A percentile compares a stretch with the other conserved stretches of the same genome.
phyloP scores from a whole-genome alignment of 2,888 invertebrate species.

The Melanchra persicariae region DNA sequence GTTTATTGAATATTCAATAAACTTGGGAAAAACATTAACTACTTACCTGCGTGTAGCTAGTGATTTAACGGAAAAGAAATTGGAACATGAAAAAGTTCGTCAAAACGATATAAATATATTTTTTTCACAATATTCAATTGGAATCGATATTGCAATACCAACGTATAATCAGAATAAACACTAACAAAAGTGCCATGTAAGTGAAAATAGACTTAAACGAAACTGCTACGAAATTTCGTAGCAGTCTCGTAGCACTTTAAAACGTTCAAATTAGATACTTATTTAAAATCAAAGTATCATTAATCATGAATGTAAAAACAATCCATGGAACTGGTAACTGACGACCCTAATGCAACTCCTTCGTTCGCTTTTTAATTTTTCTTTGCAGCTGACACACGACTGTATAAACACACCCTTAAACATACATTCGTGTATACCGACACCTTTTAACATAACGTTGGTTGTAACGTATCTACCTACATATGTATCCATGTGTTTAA shows the following conservation, averaged over 20 bases:
- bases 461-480: slow-evolving; percentile 20
- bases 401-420: slow-evolving; percentile 85
- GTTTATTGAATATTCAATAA: too few relatives aligned
- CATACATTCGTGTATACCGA: slow-evolving; percentile 62
- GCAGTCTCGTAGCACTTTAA: too few relatives aligned
- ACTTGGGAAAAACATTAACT: too few relatives aligned
- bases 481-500: slow-evolving; percentile 17
- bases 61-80: too few relatives aligned
- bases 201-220: neutral
- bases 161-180: neutral
- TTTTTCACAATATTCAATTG: neutral
- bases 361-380: slow-evolving; percentile 87
- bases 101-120: neutral
- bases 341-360: slow-evolving; percentile 76
- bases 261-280: too few relatives aligned
- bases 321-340: slow-evolving; percentile 31
- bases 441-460: slow-evolving; percentile 52
- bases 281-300: slow-evolving; percentile 3
- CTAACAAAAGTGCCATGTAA: neutral
- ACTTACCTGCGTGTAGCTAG: too few relatives aligned
- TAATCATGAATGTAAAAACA: neutral
- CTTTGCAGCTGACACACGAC: slow-evolving; percentile 85
- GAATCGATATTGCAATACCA: rapidly evolving
- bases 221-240: slow-evolving; percentile 57
- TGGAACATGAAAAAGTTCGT: too few relatives aligned